Evolutionary conservation across 2,797 vertebrate species (phyloP), one percentile per base, ranked within the genome.

Genomic region (Sphenopsis melanotis): DNA sequence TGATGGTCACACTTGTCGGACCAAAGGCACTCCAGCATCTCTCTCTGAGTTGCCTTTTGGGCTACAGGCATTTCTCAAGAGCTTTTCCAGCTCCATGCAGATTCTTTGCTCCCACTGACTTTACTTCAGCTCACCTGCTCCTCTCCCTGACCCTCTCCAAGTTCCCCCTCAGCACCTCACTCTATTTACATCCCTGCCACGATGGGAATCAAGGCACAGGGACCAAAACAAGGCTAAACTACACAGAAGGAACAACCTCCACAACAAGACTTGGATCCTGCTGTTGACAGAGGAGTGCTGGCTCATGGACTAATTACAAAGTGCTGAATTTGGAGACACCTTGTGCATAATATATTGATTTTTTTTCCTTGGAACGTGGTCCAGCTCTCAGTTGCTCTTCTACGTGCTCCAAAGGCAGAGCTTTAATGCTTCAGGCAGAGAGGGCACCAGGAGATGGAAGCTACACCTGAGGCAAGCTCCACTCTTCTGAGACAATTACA

Each of bases 351-450:
- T 8, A 19, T 30, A 41, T 39, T 13, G 32, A 19, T 57, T 26
- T 57, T n/a, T 47, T 26, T 47, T 41, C 26, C 15, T 60, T 57
- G 29, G 60, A 68, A 60, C 27, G 30, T 0, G 0, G 46, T 46
- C 44, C 78, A 52, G 52, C 56, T 55, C 63, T 52, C 11, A 8
- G 36, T 12, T 79, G 70, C 24, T 94, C 21, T 65, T 79, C 47
- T n/a, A 8, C 22, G 8, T 84, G 27, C 42, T 83, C 68, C 61
- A 75, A 72, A 80, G 44, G 42, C 83, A 55, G 15, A 37, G 47
- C 6, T 91, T 76, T 39, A 72, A 46, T 0, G 0, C 64, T 81
- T 60, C 49, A 77, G 71, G 64, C 79, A 83, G 27, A 0, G 0
- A 92, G 69, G 52, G 46, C 74, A 90, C 30, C 11, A 3, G 50